Percentiles rank a stretch among this genome's conserved stretches.
These are phyloP conservation scores for Mus spicilegus DNA, from an alignment of 2,113 vertebrate genomes.

Conservation along the genomic window DNA sequence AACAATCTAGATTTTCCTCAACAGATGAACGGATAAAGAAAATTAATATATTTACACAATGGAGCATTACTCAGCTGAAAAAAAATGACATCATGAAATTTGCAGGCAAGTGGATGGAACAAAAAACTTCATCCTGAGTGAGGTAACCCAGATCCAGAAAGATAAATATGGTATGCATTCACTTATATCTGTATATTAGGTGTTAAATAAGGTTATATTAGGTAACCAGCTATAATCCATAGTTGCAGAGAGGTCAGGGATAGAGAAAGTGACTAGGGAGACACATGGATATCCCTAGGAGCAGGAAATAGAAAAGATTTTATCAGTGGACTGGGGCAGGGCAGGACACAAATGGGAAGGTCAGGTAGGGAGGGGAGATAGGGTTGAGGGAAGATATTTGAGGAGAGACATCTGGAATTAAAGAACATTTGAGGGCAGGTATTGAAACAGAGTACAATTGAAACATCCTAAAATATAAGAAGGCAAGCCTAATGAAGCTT, in stretches of 20 bases:
- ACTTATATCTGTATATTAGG: background rate
- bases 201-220: background rate
- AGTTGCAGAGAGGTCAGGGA: background rate
- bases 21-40: background rate
- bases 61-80: background rate
- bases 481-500: background rate
- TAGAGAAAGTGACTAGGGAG: background rate
- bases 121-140: background rate
- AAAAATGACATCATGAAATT: background rate
- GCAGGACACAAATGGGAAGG: background rate
- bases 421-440: background rate
- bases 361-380: background rate
- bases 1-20: background rate
- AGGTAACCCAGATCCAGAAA: background rate
- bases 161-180: background rate
- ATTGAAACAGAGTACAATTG: background rate
- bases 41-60: background rate
- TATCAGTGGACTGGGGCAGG: background rate
- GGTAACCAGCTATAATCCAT: background rate
- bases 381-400: background rate
- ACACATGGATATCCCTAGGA: background rate
- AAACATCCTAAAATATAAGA: background rate
- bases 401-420: background rate
- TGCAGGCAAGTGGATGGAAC: background rate
- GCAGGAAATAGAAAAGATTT: background rate